Conservation (phyloP, 1,140 invertebrate genomes). For the Eciton burchellii region DNA sequence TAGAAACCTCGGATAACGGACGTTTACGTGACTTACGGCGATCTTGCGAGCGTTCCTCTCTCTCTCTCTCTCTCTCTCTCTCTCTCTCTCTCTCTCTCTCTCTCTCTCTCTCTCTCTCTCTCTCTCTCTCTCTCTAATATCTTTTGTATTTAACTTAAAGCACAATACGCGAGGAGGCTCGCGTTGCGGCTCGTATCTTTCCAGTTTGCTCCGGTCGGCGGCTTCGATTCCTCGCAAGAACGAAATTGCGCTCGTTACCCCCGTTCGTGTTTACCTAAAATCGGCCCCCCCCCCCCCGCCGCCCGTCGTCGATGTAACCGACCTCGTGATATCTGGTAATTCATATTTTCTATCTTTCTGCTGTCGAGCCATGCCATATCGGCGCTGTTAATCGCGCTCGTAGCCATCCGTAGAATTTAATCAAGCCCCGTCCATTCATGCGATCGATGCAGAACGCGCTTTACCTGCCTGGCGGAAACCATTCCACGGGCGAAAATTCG, state of each 20-base stretch:
- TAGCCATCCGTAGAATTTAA: too few species aligned
- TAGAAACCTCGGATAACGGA: constrained; percentile 57
- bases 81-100: too few species aligned
- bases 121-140: too few species aligned
- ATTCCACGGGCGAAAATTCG: constrained; percentile 39
- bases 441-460: neutral
- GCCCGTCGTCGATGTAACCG: too few species aligned
- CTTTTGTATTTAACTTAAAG: constrained; percentile 55
- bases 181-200: constrained; percentile 38
- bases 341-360: too few species aligned
- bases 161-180: constrained; percentile 16
- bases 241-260: constrained; percentile 32
- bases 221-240: neutral
- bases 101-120: too few species aligned
- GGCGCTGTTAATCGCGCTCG: too few species aligned
- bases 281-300: neutral
- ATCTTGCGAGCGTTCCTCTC: constrained; percentile 53
- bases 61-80: too few species aligned
- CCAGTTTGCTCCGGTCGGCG: neutral
- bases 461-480: constrained; percentile 32
- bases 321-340: too few species aligned
- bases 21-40: constrained; percentile 59
- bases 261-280: neutral
- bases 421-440: neutral
- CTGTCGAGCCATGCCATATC: too few species aligned